These are phyloP conservation scores for Triplophysa rosa DNA, from an alignment of 2,113 vertebrate genomes.

Conservation along the genomic window DNA sequence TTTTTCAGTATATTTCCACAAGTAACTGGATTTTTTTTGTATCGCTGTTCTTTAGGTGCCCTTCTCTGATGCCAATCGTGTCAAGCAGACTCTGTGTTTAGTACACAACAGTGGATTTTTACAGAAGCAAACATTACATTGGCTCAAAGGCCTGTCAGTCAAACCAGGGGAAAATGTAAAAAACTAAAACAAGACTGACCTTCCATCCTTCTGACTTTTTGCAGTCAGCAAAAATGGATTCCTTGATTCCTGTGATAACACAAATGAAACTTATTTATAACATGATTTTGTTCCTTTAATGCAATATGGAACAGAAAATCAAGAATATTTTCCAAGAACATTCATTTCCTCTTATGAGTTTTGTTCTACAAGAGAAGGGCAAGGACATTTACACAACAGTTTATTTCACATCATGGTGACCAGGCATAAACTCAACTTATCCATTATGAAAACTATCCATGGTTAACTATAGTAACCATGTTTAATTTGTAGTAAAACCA, in stretches of 20 bases:
- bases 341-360: background rate
- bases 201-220: conserved; percentile 76
- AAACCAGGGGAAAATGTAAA: background rate
- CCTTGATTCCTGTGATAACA: conserved; percentile 67
- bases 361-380: background rate
- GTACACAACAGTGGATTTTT: background rate
- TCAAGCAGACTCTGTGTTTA: background rate
- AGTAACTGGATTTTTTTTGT: no score
- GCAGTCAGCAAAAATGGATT: conserved; percentile 74
- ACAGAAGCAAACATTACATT: background rate
- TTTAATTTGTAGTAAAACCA: no score
- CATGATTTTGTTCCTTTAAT: background rate
- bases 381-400: background rate
- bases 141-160: background rate
- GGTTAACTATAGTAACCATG: no score
- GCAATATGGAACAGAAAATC: background rate
- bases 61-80: background rate
- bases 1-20: no score
- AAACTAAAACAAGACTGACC: conserved; percentile 56
- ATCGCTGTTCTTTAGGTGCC: background rate
- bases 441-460: no score
- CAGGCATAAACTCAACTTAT: no score
- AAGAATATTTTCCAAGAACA: background rate
- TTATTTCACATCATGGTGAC: no score
- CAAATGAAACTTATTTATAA: background rate